Evolutionary conservation across 2,888 invertebrate genomes (phyloP), one percentile per base, ranked within the genome.

Genomic region (Pediacus dermestoides): DNA sequence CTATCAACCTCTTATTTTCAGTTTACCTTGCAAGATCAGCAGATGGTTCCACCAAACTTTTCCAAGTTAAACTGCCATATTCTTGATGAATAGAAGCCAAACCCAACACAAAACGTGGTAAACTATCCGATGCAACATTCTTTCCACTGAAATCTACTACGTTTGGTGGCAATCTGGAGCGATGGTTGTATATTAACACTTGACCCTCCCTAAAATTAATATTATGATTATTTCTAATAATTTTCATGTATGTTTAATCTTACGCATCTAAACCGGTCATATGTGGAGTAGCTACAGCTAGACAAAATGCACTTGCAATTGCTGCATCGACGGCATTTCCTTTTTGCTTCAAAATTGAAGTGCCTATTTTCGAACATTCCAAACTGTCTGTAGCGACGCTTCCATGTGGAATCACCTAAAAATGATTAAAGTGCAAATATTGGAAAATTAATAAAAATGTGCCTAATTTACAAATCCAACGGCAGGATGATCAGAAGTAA

Each of bases 241-340:
- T 18, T 38, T 22, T 15, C 13, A 11, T 2, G 4, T 6, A 16
- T 16, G n/a, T 33, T 10, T 18, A 14, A 11, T 13, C 75, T 67
- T 68, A 87, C 88, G 86, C 86, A 63, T 88, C 88, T 23, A 88
- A 70, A 18, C 88, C 82, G 15, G 84, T 82, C 51, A 77, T 72
- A 58, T 88, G 85, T 33, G 85, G 84, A 50, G 82, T 76, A 11
- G 82, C 74, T 18, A 87, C 81, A 30, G 82, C 78, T 50, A 85
- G 74, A 66, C 89, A 90, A 40, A 89, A 74, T 25, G 83, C 77
- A 32, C 83, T 76, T 18, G 82, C 82, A 34, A 82, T 75, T 16
- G 85, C 82, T 37, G 87, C 88, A 72, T 89, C 88, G 0, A 85
- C 73, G 13, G 88, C 84, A 70, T 75, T 80, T n/a, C 87, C 87